Evolutionary conservation across 1,140 invertebrate species (phyloP), one percentile per base, ranked within the genome.

Genomic region (Notospermus geniculatus): DNA sequence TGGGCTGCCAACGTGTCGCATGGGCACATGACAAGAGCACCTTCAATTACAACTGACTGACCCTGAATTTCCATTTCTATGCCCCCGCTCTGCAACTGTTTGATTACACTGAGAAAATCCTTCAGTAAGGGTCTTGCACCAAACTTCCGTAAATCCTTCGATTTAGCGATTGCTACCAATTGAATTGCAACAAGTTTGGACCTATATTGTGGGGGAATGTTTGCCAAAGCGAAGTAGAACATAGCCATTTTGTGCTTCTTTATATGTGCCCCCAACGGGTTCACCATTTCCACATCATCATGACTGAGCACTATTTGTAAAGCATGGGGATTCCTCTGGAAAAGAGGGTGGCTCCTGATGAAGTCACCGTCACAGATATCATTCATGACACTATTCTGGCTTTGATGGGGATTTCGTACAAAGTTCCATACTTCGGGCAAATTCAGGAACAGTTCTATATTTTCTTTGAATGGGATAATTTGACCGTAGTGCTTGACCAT

Each of bases 211-310:
- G 36, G 28, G 54, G 46, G 22, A 54, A 29, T 45, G 36, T 41
- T 19, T 17, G 15, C 15, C 15, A 63, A 46, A 19, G 56, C 50
- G 36, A 45, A 56, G 55, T 50, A 59, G 22, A 54, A 29, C 1
- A 57, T 17, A 50, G 57, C 59, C 29, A 57, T 53, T 32, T 41
- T 45, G 32, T 45, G 62, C 25, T 57, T 41, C 46, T 63, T 27
- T 54, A 54, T 15, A 23, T 62, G 54, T 23, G 54, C 22, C 9
- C 60, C 60, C 7, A 62, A 25, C 29, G 60, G 60, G 36, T 62
- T 57, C 1, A 57, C 54, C 57, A 62, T 53, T 62, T 62, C 60
- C 30, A 62, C 2, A 41, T 62, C 54, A 57, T 62, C 60, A n/a
- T 39, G 46, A 36, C 52, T 52, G 25, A 62, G 25, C 29, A 52